These are phyloP conservation scores for Acridotheres tristis DNA, from an alignment of 2,797 vertebrate genomes.

Conservation along the genomic window DNA sequence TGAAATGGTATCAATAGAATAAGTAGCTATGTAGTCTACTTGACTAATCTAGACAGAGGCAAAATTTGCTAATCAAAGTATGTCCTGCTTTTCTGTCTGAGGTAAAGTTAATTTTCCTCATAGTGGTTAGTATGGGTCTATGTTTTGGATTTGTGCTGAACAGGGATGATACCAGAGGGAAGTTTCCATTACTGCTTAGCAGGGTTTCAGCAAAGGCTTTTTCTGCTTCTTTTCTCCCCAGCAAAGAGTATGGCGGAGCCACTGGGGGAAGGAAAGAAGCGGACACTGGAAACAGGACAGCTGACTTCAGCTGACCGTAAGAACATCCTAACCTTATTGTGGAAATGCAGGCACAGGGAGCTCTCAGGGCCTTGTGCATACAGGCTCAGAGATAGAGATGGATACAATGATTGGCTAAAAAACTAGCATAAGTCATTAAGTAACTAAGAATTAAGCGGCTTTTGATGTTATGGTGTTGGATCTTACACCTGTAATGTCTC, in stretches of 20 bases:
- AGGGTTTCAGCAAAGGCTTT: not conserved
- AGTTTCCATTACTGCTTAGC: not conserved
- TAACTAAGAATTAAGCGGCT: too few species aligned
- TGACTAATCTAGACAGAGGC: not conserved
- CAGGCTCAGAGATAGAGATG: too few species aligned
- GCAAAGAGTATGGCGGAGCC: rapidly evolving
- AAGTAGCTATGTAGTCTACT: not conserved
- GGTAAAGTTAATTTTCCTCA: not conserved
- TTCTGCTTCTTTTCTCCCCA: not conserved
- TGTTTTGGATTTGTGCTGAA: not conserved
- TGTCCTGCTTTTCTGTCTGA: not conserved
- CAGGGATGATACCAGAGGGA: not conserved
- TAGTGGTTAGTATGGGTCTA: rapidly evolving
- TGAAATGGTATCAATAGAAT: not conserved
- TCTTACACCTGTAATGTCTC: too few species aligned
- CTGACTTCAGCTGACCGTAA: not conserved
- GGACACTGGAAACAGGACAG: not conserved
- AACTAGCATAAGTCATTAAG: too few species aligned
- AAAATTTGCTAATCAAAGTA: not conserved
- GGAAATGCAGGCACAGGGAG: too few species aligned
- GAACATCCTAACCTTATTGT: not conserved
- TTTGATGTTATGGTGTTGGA: too few species aligned
- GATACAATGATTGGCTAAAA: too few species aligned
- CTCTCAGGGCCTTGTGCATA: too few species aligned
- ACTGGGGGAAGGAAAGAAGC: not conserved